Percentiles rank a stretch among this genome's conserved stretches.
These are phyloP conservation scores for Macrotus californicus DNA, from an alignment of 2,113 vertebrate species.

Conservation along the genomic window DNA sequence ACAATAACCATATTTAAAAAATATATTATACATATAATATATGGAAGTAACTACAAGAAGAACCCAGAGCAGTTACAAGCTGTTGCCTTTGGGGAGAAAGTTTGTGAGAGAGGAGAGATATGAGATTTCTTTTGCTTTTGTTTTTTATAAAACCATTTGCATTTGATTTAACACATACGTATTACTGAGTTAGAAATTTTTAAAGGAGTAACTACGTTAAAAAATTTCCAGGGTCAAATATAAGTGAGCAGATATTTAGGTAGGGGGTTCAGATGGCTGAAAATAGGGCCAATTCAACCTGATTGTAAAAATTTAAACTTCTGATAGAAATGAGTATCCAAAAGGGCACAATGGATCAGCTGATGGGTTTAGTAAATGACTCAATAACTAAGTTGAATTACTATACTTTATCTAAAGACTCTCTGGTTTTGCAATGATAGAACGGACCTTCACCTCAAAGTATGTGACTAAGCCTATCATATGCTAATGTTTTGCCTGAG, in stretches of 20 bases:
- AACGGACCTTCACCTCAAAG: conserved; percentile 38
- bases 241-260: conserved; percentile 33
- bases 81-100: neutral
- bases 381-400: neutral
- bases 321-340: neutral
- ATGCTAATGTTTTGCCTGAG: neutral
- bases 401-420: conserved; percentile 23
- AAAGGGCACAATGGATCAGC: neutral
- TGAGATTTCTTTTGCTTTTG: neutral
- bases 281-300: neutral
- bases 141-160: neutral
- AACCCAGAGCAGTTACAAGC: neutral
- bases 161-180: neutral
- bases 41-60: neutral
- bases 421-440: conserved; percentile 20
- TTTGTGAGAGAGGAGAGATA: neutral
- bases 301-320: conserved; percentile 1
- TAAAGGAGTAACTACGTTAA: neutral
- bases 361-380: neutral
- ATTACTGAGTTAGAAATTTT: neutral
- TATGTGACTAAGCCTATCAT: neutral
- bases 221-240: conserved; percentile 6
- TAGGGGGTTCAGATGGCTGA: neutral
- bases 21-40: neutral
- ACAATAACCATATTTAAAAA: neutral